Percentiles rank a stretch among this genome's conserved stretches.
Evolutionary conservation across 2,888 invertebrate species (phyloP).

Genomic region (Dexiosoma caninum): DNA sequence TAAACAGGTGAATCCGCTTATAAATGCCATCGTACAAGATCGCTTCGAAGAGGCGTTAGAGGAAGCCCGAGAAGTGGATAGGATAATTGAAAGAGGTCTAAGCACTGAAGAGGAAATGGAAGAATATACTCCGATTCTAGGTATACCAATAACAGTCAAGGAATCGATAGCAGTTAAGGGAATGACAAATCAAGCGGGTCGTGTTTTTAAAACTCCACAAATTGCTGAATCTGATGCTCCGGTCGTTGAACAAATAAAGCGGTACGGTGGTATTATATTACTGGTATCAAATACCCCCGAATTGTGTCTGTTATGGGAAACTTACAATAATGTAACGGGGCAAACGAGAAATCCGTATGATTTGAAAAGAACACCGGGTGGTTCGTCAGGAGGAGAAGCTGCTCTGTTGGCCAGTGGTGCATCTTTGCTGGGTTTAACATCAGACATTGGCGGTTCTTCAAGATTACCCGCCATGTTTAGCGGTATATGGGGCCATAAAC

Average conservation of each 20-base stretch:
- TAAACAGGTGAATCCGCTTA: slow-evolving; percentile 85
- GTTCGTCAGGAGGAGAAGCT: slow-evolving; percentile 93
- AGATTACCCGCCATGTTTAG: slow-evolving; percentile 93
- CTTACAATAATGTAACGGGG: slow-evolving; percentile 91
- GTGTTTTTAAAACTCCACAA: slow-evolving; percentile 80
- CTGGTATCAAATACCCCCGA: slow-evolving; percentile 94
- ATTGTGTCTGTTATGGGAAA: slow-evolving; percentile 94
- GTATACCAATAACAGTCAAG: slow-evolving; percentile 91
- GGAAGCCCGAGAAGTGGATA: slow-evolving; percentile 87
- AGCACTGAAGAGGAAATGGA: slow-evolving; percentile 82
- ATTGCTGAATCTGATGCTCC: slow-evolving; percentile 86
- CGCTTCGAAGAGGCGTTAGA: slow-evolving; percentile 85
- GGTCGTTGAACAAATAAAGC: slow-evolving; percentile 83
- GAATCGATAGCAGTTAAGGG: slow-evolving; percentile 89
- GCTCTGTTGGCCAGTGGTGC: slow-evolving; percentile 88
- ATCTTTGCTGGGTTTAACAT: slow-evolving; percentile 89
- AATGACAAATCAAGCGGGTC: slow-evolving; percentile 87
- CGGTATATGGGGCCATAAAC: slow-evolving; percentile 96
- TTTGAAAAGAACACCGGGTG: slow-evolving; percentile 87
- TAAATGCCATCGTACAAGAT: slow-evolving; percentile 90
- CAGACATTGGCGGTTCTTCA: slow-evolving; percentile 93
- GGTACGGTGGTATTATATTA: slow-evolving; percentile 90
- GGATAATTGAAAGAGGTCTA: slow-evolving; percentile 80
- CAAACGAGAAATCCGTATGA: slow-evolving; percentile 94
- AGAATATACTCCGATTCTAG: slow-evolving; percentile 85